phyloP scores from a whole-genome alignment of 1,140 invertebrate genomes.

The Homarus americanus region DNA sequence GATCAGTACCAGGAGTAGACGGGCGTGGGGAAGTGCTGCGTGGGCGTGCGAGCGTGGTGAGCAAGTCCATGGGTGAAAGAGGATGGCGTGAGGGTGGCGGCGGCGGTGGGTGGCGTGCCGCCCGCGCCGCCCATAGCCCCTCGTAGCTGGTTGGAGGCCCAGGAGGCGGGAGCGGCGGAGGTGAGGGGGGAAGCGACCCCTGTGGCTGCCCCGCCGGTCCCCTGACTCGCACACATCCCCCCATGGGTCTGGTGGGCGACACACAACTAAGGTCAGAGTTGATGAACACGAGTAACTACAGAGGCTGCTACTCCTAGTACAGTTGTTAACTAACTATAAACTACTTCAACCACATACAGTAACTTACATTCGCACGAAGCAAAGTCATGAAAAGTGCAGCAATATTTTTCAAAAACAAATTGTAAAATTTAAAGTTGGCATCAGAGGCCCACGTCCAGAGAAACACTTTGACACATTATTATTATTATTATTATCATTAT shows the following conservation, averaged over 20 bases:
- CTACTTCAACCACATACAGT: too few species aligned
- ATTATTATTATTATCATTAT: too few species aligned
- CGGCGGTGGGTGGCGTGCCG: slow-evolving; percentile 39
- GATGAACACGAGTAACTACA: too few species aligned
- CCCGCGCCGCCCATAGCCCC: slow-evolving; percentile 45
- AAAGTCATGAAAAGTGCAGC: too few species aligned
- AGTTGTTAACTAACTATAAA: too few species aligned
- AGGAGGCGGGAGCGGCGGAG: slow-evolving; percentile 28
- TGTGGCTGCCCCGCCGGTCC: neutral
- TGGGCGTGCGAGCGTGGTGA: slow-evolving; percentile 58
- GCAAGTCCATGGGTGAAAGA: slow-evolving; percentile 57
- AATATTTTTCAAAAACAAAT: too few species aligned
- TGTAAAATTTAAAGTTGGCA: too few species aligned
- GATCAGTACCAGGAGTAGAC: slow-evolving; percentile 64
- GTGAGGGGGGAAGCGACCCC: slow-evolving; percentile 26
- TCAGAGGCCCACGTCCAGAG: too few species aligned
- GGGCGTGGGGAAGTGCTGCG: slow-evolving; percentile 59
- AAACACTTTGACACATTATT: too few species aligned
- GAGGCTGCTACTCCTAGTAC: too few species aligned
- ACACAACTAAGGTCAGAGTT: neutral
- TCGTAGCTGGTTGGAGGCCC: slow-evolving; percentile 67
- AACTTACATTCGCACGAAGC: too few species aligned
- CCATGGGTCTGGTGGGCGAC: neutral
- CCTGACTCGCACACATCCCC: slow-evolving; percentile 26
- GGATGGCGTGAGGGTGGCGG: slow-evolving; percentile 50